Conservation (phyloP, 2,113 vertebrate genomes). For the Arenaria interpres region DNA sequence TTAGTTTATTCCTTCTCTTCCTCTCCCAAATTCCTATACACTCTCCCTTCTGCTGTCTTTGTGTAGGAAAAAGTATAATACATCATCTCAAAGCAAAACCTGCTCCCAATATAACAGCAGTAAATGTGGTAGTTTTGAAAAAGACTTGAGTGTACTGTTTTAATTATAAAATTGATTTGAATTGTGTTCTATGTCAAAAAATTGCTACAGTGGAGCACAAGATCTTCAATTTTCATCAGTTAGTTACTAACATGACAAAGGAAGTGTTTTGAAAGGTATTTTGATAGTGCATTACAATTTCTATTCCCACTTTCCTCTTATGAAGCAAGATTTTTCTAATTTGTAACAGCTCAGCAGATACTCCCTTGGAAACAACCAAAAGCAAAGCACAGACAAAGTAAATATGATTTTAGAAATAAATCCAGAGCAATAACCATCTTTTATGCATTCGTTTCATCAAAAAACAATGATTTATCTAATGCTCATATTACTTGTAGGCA, state of each 20-base stretch:
- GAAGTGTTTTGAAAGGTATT: neutral
- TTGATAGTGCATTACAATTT: neutral
- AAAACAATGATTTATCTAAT: neutral
- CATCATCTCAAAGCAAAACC: neutral
- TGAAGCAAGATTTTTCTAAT: constrained; percentile 4
- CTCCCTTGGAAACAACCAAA: neutral
- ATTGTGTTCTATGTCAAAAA: neutral
- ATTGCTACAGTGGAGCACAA: neutral
- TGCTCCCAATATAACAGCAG: neutral
- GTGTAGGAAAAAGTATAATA: neutral
- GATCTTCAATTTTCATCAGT: neutral
- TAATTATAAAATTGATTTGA: neutral
- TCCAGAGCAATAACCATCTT: neutral
- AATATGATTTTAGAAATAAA: constrained; percentile 9
- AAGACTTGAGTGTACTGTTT: neutral
- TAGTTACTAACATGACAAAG: neutral
- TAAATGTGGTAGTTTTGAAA: neutral
- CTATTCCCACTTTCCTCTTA: neutral
- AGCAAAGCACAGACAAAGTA: neutral
- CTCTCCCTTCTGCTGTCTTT: neutral
- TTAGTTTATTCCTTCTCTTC: too few species aligned
- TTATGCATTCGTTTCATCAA: neutral
- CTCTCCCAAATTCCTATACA: neutral
- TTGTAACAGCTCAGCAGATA: neutral
- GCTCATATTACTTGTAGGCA: neutral